phyloP scores from a whole-genome alignment of 2,113 vertebrate species.

The Dinomys branickii region DNA sequence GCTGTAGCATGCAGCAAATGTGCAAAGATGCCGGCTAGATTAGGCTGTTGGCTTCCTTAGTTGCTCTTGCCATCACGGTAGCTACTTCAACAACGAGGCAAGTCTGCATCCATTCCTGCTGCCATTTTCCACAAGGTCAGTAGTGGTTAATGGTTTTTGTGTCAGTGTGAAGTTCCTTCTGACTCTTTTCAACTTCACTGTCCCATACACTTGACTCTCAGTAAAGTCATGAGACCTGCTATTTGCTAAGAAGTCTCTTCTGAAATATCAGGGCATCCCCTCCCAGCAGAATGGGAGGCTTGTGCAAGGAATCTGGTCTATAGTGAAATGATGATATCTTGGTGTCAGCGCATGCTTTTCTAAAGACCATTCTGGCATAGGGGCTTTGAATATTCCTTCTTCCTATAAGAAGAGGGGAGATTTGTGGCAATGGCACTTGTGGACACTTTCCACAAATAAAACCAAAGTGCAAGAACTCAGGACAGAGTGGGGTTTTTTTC shows the following conservation, averaged over 20 bases:
- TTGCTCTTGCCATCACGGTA: background rate
- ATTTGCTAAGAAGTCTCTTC: background rate
- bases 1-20: constrained; percentile 24
- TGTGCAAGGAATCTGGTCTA: background rate
- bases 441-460: constrained; percentile 23
- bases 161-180: background rate
- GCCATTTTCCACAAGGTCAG: background rate
- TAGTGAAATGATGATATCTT: background rate
- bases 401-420: background rate
- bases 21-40: background rate
- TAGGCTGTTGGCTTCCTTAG: background rate
- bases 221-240: background rate
- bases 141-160: background rate
- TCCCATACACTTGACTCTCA: background rate
- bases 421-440: background rate
- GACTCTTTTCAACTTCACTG: background rate
- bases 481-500: background rate
- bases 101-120: background rate
- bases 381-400: background rate
- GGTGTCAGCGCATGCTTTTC: background rate
- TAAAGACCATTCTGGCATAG: background rate
- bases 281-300: background rate
- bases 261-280: background rate
- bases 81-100: background rate
- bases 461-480: background rate